Conservation (phyloP, 2,113 vertebrate species). For the Vulpes lagopus region DNA sequence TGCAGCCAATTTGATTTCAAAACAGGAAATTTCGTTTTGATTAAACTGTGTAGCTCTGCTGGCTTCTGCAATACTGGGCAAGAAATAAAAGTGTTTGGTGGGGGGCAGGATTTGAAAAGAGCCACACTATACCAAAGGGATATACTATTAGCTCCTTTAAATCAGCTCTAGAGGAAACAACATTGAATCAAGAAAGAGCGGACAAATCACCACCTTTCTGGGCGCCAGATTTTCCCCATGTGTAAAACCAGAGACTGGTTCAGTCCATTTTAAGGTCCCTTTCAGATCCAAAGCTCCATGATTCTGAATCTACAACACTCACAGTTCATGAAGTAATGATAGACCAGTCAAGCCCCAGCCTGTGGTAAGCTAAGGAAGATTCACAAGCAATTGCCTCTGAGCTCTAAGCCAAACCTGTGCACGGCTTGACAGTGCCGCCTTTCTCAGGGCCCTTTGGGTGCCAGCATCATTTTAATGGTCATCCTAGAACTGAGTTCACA, state of each 20-base stretch:
- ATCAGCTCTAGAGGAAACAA: not conserved
- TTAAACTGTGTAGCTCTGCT: not conserved
- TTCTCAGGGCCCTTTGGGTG: not conserved
- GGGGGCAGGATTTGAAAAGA: not conserved
- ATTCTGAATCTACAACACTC: not conserved
- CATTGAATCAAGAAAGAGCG: not conserved
- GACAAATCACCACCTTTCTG: not conserved
- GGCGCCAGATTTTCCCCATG: not conserved
- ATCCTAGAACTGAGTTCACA: constrained; percentile 10
- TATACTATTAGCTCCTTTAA: not conserved
- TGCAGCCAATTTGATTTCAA: constrained; percentile 68
- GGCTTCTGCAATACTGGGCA: not conserved
- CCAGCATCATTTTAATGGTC: not conserved
- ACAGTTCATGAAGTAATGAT: not conserved
- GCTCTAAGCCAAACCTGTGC: not conserved
- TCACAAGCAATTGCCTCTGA: not conserved
- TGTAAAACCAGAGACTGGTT: not conserved
- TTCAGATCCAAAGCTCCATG: not conserved
- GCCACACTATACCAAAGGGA: not conserved
- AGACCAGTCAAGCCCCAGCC: not conserved
- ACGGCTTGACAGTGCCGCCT: not conserved
- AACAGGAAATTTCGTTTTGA: constrained; percentile 72
- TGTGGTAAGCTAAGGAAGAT: not conserved
- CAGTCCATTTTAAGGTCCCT: not conserved
- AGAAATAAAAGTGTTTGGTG: not conserved